phyloP scores from a whole-genome alignment of 2,888 invertebrate genomes.

The Hydropsyche betteni region DNA sequence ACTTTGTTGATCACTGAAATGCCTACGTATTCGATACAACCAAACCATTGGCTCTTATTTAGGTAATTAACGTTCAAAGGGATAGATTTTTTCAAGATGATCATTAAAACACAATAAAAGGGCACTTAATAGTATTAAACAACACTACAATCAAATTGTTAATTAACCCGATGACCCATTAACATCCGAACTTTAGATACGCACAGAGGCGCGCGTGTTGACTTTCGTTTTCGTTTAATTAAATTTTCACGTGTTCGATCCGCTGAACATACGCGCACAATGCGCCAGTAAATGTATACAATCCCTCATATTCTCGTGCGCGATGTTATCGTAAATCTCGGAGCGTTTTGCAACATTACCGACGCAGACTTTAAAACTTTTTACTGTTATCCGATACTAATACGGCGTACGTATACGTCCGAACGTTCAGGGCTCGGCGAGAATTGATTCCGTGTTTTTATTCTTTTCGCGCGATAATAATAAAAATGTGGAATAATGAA shows the following conservation, averaged over 20 bases:
- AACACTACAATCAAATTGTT: conserved; percentile 2
- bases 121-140: background rate
- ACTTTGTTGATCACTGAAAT: too few species aligned
- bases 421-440: conserved; percentile 6
- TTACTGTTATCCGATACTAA: conserved; percentile 37
- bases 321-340: conserved; percentile 37
- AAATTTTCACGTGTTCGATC: background rate
- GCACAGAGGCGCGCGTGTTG: conserved; percentile 10
- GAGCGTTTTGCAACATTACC: conserved; percentile 31
- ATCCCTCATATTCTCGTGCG: too few species aligned
- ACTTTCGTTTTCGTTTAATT: conserved; percentile 22
- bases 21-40: too few species aligned
- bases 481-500: too few species aligned
- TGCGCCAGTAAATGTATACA: too few species aligned
- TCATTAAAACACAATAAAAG: too few species aligned
- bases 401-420: conserved; percentile 6
- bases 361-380: conserved; percentile 23
- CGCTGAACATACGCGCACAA: too few species aligned
- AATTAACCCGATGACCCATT: conserved; percentile 29
- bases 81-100: too few species aligned
- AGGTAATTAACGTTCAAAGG: too few species aligned
- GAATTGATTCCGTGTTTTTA: background rate
- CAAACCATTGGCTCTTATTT: too few species aligned
- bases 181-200: background rate
- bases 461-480: background rate